phyloP scores from a whole-genome alignment of 2,888 invertebrate species.

The Drosophila falleni region DNA sequence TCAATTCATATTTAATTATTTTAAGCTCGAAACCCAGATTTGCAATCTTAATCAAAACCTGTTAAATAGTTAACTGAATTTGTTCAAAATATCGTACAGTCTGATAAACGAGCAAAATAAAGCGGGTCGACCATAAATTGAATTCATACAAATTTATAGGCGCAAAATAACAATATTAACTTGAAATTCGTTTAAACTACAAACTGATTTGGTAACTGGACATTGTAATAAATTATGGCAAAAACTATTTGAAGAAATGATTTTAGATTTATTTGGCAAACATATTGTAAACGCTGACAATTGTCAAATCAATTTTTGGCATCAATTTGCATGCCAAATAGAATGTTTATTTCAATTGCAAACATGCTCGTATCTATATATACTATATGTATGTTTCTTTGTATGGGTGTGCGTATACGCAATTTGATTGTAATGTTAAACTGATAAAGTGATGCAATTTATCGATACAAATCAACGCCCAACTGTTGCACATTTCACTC shows the following conservation, averaged over 20 bases:
- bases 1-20: no score
- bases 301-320: conserved; percentile 40
- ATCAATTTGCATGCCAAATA: conserved; percentile 32
- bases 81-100: not conserved
- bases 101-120: not conserved
- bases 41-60: not conserved
- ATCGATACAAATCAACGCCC: conserved; percentile 57
- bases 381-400: not conserved
- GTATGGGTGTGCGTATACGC: conserved; percentile 15
- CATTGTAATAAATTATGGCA: not conserved
- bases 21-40: not conserved
- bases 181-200: not conserved
- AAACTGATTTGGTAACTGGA: conserved; percentile 5
- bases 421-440: conserved; percentile 57
- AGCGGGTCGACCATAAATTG: not conserved
- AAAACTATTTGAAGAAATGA: conserved; percentile 4
- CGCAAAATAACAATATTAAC: conserved; percentile 12
- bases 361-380: conserved; percentile 14
- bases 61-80: conserved; percentile 2
- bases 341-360: conserved; percentile 30
- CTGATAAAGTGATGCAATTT: conserved; percentile 49
- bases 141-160: not conserved
- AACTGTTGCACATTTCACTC: conserved; percentile 59
- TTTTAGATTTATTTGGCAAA: conserved; percentile 12
- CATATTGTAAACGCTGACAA: conserved; percentile 13